phyloP scores from a whole-genome alignment of 2,888 invertebrate genomes.

The Loripinus fragilis region DNA sequence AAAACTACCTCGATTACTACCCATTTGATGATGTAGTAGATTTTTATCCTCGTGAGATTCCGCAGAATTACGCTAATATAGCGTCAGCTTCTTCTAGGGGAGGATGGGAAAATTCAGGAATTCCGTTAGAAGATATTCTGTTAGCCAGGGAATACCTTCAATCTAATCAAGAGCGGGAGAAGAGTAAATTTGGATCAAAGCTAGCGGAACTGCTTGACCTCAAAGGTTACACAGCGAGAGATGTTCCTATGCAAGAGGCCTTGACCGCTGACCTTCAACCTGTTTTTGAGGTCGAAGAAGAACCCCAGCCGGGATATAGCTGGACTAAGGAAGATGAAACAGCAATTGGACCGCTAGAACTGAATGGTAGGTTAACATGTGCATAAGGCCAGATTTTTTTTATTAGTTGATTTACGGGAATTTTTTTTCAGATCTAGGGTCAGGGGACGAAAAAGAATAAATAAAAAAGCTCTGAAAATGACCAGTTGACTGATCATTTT shows the following conservation, averaged over 20 bases:
- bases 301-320: conserved; percentile 42
- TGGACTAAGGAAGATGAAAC: conserved; percentile 30
- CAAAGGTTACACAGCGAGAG: not conserved
- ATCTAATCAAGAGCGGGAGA: not conserved
- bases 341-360: not conserved
- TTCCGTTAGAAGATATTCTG: conserved; percentile 41
- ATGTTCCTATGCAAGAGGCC: not conserved
- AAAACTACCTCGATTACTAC: conserved; percentile 49
- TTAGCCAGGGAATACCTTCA: conserved; percentile 41
- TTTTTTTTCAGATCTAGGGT: too few species aligned
- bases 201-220: conserved; percentile 33
- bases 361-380: not conserved
- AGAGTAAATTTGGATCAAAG: conserved; percentile 21
- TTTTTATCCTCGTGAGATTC: conserved; percentile 16
- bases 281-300: conserved; percentile 8
- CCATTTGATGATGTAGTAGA: conserved; percentile 41
- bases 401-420: too few species aligned
- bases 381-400: too few species aligned
- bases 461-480: too few species aligned
- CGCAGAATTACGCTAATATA: conserved; percentile 2
- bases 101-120: conserved; percentile 49
- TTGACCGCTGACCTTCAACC: conserved; percentile 12
- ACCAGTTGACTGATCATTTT: too few species aligned
- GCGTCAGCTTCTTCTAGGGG: not conserved
- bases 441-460: too few species aligned